phyloP scores from a whole-genome alignment of 2,113 vertebrate species.

The Aptenodytes forsteri region DNA sequence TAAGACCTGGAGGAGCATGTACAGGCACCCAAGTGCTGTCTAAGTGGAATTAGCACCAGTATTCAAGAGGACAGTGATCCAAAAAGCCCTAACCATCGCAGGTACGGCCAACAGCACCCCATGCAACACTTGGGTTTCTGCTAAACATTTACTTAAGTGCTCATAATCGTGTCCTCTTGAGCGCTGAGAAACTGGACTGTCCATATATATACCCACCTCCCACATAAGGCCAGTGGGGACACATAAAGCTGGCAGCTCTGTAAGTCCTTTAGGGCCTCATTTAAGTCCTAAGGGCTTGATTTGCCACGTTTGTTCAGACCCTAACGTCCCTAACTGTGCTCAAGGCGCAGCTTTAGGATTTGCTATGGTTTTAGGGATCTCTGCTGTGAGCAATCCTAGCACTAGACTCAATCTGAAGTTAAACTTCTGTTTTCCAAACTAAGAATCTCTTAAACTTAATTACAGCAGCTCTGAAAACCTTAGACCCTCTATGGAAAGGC shows the following conservation, averaged over 20 bases:
- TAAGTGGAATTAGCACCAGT: not conserved
- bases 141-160: not conserved
- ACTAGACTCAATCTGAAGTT: not conserved
- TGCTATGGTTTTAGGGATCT: not conserved
- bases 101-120: not conserved
- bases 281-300: not conserved
- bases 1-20: not conserved
- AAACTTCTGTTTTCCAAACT: not conserved
- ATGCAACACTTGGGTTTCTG: not conserved
- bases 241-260: not conserved
- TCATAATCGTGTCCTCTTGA: not conserved
- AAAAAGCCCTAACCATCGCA: not conserved
- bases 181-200: rapidly evolving
- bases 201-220: not conserved
- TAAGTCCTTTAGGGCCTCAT: not conserved
- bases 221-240: not conserved
- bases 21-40: not conserved
- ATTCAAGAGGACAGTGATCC: not conserved
- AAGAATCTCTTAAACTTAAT: not conserved
- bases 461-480: not conserved
- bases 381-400: not conserved
- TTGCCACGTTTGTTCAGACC: rapidly evolving
- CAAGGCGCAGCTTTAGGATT: not conserved
- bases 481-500: not conserved
- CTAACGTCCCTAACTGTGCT: not conserved